phyloP scores from a whole-genome alignment of 2,797 vertebrate genomes.

The Phataginus tetradactyla region DNA sequence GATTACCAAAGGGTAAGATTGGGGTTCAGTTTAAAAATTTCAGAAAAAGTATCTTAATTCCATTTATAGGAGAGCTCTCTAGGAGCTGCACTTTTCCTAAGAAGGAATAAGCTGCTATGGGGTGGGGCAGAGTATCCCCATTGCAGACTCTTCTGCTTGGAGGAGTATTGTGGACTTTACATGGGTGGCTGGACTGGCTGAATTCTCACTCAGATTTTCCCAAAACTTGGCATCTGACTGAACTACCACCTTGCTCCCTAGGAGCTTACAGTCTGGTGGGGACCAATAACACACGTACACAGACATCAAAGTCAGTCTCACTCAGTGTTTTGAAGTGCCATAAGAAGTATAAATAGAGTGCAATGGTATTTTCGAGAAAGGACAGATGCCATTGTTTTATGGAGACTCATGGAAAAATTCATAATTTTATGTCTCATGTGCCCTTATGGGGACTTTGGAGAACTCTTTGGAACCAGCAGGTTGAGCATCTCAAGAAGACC shows the following conservation, averaged over 20 bases:
- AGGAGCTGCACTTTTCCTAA: not conserved
- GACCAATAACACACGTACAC: not conserved
- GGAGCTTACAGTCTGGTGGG: not conserved
- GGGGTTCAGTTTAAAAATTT: slow-evolving; percentile 39
- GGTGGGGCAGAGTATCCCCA: no score
- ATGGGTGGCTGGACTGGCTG: not conserved
- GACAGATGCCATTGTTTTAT: slow-evolving; percentile 10
- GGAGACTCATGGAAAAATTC: not conserved
- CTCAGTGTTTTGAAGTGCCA: not conserved
- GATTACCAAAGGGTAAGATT: not conserved
- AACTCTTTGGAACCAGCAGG: not conserved
- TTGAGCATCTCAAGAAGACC: not conserved
- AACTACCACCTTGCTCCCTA: not conserved
- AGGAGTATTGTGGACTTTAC: not conserved
- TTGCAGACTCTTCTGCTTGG: not conserved
- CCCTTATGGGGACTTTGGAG: not conserved
- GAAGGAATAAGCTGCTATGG: not conserved
- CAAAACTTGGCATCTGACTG: not conserved
- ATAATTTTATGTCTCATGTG: slow-evolving; percentile 30
- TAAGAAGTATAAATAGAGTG: not conserved
- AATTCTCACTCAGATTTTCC: not conserved
- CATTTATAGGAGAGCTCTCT: slow-evolving; percentile 4
- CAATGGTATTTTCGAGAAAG: not conserved
- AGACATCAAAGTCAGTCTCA: not conserved
- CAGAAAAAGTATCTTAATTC: slow-evolving; percentile 50